Conservation (phyloP, 2,888 invertebrate genomes). For the Parapristionchus giblindavisi region DNA sequence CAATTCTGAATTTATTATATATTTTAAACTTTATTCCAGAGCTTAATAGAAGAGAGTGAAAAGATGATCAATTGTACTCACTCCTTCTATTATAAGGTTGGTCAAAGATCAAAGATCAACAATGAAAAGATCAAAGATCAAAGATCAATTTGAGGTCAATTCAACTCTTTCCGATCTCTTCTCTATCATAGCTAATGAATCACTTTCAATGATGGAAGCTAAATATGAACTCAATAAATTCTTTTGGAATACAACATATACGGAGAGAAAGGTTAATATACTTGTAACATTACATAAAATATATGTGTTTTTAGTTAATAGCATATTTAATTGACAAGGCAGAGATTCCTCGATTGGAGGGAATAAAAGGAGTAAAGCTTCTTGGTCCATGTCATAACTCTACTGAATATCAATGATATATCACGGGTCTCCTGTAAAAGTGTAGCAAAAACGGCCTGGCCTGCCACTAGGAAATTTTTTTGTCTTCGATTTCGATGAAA, state of each 20-base stretch:
- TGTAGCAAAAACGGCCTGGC: too few relatives aligned
- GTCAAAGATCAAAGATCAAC: too few relatives aligned
- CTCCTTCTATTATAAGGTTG: conserved; percentile 1
- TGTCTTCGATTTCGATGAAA: too few relatives aligned
- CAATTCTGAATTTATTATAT: not conserved
- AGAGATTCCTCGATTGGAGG: conserved; percentile 16
- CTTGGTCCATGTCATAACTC: too few relatives aligned
- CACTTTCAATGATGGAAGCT: conserved; percentile 1
- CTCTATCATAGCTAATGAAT: conserved; percentile 2
- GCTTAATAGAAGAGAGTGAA: not conserved
- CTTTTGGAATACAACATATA: not conserved
- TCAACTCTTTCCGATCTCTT: conserved; percentile 1
- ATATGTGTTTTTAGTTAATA: not conserved
- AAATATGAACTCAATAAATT: not conserved
- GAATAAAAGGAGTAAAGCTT: not conserved
- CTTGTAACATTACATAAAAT: not conserved
- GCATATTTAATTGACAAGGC: not conserved
- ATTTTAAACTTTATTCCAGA: not conserved
- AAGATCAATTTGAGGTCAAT: conserved; percentile 1
- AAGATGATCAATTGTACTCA: conserved; percentile 21
- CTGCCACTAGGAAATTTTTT: too few relatives aligned
- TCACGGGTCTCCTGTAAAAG: too few relatives aligned
- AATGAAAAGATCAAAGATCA: not conserved
- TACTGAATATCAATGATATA: too few relatives aligned
- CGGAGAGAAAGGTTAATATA: not conserved